phyloP scores from a whole-genome alignment of 2,113 vertebrate genomes.

The Pteruthius melanotis region DNA sequence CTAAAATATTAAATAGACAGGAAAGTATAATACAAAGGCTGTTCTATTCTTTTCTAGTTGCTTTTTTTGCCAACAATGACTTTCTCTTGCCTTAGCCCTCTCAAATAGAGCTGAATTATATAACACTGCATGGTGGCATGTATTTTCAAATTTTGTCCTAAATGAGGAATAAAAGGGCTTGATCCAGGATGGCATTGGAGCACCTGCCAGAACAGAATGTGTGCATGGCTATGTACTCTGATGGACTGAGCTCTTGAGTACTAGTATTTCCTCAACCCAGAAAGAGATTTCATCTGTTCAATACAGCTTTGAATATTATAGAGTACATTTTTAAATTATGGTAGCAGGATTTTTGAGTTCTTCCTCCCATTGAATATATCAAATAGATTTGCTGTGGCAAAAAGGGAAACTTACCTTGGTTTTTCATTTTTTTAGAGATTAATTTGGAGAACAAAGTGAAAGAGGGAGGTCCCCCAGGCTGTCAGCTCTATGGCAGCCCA shows the following conservation, averaged over 20 bases:
- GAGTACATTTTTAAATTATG: background rate
- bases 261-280: background rate
- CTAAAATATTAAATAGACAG: background rate
- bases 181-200: background rate
- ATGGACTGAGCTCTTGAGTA: background rate
- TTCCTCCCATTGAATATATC: background rate
- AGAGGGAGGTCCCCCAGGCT: background rate
- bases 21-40: background rate
- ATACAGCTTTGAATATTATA: background rate
- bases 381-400: background rate
- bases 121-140: background rate
- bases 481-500: rapidly evolving
- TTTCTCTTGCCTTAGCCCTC: background rate
- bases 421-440: background rate
- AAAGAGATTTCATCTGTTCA: background rate
- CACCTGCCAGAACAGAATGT: background rate
- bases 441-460: background rate
- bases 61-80: slow-evolving; percentile 3
- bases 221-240: background rate
- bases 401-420: background rate
- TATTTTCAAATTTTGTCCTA: slow-evolving; percentile 24
- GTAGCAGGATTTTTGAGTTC: background rate
- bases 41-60: background rate
- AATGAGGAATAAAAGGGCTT: slow-evolving; percentile 8
- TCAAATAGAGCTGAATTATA: slow-evolving; percentile 25